Evolutionary conservation across 2,888 invertebrate species (phyloP), one percentile per base, ranked within the genome.

Genomic region (Drosophila buzzatii): DNA sequence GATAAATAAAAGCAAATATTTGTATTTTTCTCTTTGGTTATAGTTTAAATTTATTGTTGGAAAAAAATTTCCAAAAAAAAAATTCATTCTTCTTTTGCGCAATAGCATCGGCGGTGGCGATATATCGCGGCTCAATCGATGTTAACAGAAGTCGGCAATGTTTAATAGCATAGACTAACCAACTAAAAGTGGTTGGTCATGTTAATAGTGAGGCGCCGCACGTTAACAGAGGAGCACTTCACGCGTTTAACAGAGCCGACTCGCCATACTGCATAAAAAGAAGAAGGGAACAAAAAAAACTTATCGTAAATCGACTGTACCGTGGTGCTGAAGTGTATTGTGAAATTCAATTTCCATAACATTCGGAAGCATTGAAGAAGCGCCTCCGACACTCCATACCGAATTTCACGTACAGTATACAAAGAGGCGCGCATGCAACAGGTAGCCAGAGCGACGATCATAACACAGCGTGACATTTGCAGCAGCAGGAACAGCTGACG

Each of bases 281-380:
- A 37, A 52, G 33, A n/a, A 56, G 12, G 57, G 31, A 23, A 31
- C 27, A 27, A 27, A 20, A 10, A 41, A 47, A 45, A 41, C 7
- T 56, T 53, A 61, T 72, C 63, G 57, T 47, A 58, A 68, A 69
- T 65, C 73, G 56, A 63, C 62, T 41, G 55, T 57, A 57, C 60
- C 52, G 59, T 73, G 51, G 10, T 39, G 35, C 47, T 58, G 45
- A 52, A 56, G 18, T 18, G 37, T 56, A 69, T 65, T 52, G 37
- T 57, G 23, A n/a, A 58, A 45, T 65, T 47, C 14, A 39, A 66
- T 59, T 66, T 51, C 35, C 37, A 49, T 12, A 56, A 33, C 39
- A 59, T 52, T 37, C 33, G 12, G 20, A 37, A 37, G 1, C 31
- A 20, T 58, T 37, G 2, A 57, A 18, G 18, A 44, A 23, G 14